phyloP scores from a whole-genome alignment of 2,888 invertebrate genomes.

The Luperina testacea region DNA sequence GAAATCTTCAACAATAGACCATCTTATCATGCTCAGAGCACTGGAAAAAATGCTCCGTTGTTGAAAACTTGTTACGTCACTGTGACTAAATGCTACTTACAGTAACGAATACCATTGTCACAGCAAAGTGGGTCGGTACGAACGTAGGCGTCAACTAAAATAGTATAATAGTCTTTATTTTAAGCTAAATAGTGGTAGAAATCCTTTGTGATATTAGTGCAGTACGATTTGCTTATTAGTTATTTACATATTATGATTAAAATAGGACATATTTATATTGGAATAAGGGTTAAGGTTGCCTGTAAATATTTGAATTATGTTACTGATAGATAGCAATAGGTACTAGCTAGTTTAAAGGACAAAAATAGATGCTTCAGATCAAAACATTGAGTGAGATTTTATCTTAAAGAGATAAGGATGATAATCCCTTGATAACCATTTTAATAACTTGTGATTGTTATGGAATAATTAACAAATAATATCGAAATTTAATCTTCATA shows the following conservation, averaged over 20 bases:
- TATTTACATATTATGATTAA: slow-evolving; percentile 10
- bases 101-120: slow-evolving; percentile 56
- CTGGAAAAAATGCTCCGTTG: slow-evolving; percentile 29
- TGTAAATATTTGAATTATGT: slow-evolving; percentile 9
- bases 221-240: slow-evolving; percentile 23
- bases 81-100: slow-evolving; percentile 37
- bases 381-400: background rate
- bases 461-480: background rate
- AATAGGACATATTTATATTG: slow-evolving; percentile 36
- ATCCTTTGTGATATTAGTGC: background rate
- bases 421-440: slow-evolving; percentile 4
- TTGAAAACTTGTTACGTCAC: slow-evolving; percentile 44
- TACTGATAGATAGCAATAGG: slow-evolving; percentile 3
- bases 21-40: slow-evolving; percentile 16
- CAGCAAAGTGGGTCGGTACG: slow-evolving; percentile 54
- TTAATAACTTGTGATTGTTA: too few relatives aligned
- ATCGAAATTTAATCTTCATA: background rate
- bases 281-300: slow-evolving; percentile 27
- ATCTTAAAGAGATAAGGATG: slow-evolving; percentile 1
- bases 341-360: background rate
- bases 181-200: background rate
- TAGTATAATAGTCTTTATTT: slow-evolving; percentile 20
- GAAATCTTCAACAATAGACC: slow-evolving; percentile 24
- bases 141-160: slow-evolving; percentile 32
- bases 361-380: background rate